Percentiles rank a stretch among this genome's conserved stretches.
Evolutionary conservation across 2,888 invertebrate genomes (phyloP).

Genomic region (Carterocephalus palaemon): DNA sequence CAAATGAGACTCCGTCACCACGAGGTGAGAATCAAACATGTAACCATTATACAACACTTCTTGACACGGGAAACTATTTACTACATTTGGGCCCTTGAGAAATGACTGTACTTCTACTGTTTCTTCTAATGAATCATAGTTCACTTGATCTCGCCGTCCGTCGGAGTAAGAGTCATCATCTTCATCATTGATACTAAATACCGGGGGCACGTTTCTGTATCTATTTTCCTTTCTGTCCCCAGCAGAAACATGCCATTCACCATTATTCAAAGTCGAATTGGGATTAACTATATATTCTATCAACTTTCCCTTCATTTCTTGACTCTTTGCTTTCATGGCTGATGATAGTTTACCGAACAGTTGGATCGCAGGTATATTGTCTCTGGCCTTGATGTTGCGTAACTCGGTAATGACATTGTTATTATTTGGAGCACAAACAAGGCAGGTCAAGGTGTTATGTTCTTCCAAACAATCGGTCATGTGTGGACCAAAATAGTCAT

Average conservation of each 20-base stretch:
- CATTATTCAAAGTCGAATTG: constrained; percentile 76
- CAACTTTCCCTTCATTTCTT: constrained; percentile 93
- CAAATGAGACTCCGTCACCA: constrained; percentile 91
- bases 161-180: constrained; percentile 63
- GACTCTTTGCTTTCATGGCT: constrained; percentile 93
- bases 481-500: constrained; percentile 90
- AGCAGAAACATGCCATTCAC: constrained; percentile 90
- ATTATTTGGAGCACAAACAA: constrained; percentile 85
- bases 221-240: constrained; percentile 91
- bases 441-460: constrained; percentile 88
- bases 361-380: constrained; percentile 79
- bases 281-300: constrained; percentile 97
- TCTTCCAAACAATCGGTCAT: constrained; percentile 90
- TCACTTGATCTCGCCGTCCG: constrained; percentile 60
- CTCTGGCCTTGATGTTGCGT: constrained; percentile 45
- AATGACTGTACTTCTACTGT: constrained; percentile 89
- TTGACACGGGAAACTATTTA: constrained; percentile 93
- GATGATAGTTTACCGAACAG: constrained; percentile 90
- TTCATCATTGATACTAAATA: constrained; percentile 97
- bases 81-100: constrained; percentile 89
- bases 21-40: constrained; percentile 91
- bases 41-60: constrained; percentile 94
- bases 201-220: constrained; percentile 93
- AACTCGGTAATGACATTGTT: constrained; percentile 54
- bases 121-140: constrained; percentile 83